Evolutionary conservation across 2,797 vertebrate species (phyloP), one percentile per base, ranked within the genome.

Genomic region (Urophycis tenuis): DNA sequence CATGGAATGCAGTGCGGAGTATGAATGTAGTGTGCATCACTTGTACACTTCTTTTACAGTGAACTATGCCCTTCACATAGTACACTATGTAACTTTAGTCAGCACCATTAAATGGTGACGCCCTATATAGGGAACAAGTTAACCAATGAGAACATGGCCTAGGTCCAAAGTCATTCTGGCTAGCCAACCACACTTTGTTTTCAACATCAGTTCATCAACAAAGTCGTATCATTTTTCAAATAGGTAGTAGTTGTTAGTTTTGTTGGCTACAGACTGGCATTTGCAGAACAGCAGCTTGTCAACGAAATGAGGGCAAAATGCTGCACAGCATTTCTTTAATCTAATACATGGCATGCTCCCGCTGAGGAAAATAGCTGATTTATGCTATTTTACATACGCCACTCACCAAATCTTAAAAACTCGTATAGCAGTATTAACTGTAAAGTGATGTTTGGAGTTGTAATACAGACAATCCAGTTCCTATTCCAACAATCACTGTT

Each of bases 401-500:
- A 70, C 11, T 31, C 67, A 3, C 67, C 11, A 14, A 32, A 8
- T 71, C 60, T 32, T 71, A 71, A 11, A 70, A 70, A 70, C 69
- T 71, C 19, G n/a, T 45, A 34, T n/a, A 29, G 60, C 60, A 0
- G 22, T 67, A 10, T 29, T 11, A 60, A 67, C 60, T 67, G 60
- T 67, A 67, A 67, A 67, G 29, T 10, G 10, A 29, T 64, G 25
- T 64, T 19, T 74, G 33, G 22, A 67, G 17, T 74, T 64, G 9
- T 74, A 71, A 72, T 72, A 70, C 73, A 34, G 77, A 78, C 74
- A 75, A 78, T 74, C 78, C 70, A 3, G 71, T 29, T 64, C 75
- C 25, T 79, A 76, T 30, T 67, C 25, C 25, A 78, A 77, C 34
- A 85, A 80, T n/a, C 79, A 77, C 83, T 82, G 74, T 79, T 77